These are phyloP conservation scores for Steinernema scapterisci DNA, from an alignment of 2,888 invertebrate species.

Conservation along the genomic window DNA sequence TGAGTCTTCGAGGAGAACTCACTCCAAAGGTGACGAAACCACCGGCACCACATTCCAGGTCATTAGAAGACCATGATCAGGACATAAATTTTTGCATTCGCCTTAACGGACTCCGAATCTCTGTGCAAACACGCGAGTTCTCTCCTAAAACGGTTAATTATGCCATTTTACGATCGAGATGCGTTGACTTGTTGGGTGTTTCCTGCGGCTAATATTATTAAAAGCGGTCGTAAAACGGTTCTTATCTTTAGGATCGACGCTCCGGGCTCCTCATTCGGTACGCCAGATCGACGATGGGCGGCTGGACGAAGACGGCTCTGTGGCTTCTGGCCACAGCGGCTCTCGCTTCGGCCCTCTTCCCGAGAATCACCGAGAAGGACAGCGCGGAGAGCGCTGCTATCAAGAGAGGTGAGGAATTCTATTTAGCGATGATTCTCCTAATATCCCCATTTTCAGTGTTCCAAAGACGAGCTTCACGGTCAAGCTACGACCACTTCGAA, in stretches of 20 bases:
- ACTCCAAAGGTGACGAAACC: no score
- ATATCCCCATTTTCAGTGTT: neutral
- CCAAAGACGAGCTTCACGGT: neutral
- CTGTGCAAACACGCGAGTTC: neutral
- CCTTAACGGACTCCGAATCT: neutral
- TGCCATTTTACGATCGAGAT: neutral
- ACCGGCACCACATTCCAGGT: no score
- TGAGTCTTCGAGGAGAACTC: no score
- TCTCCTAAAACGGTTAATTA: neutral
- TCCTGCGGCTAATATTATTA: conserved; percentile 12
- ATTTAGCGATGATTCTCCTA: neutral
- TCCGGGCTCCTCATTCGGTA: no score
- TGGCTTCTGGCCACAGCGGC: conserved; percentile 24
- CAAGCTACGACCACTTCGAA: neutral
- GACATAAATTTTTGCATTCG: no score
- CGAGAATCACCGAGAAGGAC: neutral
- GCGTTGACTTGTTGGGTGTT: neutral
- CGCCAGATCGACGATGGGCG: conserved; percentile 4
- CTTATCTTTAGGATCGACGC: neutral
- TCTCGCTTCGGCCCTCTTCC: conserved; percentile 12
- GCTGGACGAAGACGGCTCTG: conserved; percentile 24
- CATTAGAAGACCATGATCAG: no score
- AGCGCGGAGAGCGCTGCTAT: neutral
- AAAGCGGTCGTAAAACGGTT: conserved; percentile 15
- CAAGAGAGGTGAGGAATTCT: neutral